Percentiles rank a stretch among this genome's conserved stretches.
phyloP scores from a whole-genome alignment of 2,113 vertebrate genomes.

The Cepphus grylle region DNA sequence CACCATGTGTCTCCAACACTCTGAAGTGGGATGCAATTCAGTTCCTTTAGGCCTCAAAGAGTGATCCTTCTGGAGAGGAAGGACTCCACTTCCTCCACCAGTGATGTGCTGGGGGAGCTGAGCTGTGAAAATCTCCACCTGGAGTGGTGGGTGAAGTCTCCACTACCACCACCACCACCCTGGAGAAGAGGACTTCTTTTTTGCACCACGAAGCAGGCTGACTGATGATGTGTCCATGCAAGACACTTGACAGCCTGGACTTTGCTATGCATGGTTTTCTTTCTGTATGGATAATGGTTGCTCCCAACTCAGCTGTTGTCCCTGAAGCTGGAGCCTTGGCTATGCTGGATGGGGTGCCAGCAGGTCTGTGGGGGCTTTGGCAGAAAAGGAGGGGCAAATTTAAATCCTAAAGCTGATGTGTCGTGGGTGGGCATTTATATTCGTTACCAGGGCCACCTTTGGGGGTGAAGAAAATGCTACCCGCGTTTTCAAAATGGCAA shows the following conservation, averaged over 20 bases:
- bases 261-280: background rate
- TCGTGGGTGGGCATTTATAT: background rate
- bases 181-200: background rate
- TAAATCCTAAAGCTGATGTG: background rate
- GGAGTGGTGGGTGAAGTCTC: background rate
- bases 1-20: background rate
- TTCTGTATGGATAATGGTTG: background rate
- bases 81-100: background rate
- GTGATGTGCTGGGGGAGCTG: background rate
- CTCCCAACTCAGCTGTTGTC: background rate
- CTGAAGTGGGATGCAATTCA: background rate
- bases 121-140: background rate
- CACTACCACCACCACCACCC: no score
- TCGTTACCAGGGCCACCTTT: background rate
- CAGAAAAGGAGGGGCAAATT: background rate
- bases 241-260: background rate
- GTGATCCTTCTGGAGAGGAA: background rate
- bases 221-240: background rate
- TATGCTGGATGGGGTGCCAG: background rate
- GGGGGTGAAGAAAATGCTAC: background rate
- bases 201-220: accelerated
- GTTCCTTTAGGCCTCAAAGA: background rate
- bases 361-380: background rate
- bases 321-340: background rate
- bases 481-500: background rate